phyloP scores from a whole-genome alignment of 1,140 invertebrate species.

The Drosophila sturtevanti region DNA sequence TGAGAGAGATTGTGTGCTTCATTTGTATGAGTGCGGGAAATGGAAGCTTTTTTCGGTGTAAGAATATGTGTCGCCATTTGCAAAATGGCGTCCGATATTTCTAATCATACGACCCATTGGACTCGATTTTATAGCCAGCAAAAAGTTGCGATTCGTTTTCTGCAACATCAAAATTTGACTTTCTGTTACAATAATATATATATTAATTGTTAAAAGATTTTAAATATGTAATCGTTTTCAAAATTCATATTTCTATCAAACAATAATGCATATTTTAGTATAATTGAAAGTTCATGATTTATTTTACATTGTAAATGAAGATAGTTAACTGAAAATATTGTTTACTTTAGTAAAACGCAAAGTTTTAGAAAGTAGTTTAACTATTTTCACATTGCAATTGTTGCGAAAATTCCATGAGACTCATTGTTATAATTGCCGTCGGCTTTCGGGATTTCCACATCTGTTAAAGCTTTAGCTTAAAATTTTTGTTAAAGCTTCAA shows the following conservation, averaged over 20 bases:
- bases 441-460: not conserved
- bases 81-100: slow-evolving; percentile 30
- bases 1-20: slow-evolving; percentile 37
- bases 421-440: not conserved
- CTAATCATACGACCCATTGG: slow-evolving; percentile 22
- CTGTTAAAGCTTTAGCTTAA: not conserved
- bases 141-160: not conserved
- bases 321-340: too few relatives aligned
- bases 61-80: slow-evolving; percentile 45
- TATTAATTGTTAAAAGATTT: too few relatives aligned
- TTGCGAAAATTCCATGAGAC: not conserved
- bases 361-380: too few relatives aligned
- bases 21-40: slow-evolving; percentile 33
- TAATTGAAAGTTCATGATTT: too few relatives aligned
- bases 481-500: not conserved
- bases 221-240: too few relatives aligned
- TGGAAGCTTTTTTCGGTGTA: slow-evolving; percentile 15
- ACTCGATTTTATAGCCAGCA: not conserved
- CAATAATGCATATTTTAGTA: too few relatives aligned
- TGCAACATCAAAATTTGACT: too few relatives aligned
- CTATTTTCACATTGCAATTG: too few relatives aligned
- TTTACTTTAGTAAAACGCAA: too few relatives aligned
- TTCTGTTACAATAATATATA: too few relatives aligned
- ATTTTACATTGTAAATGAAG: too few relatives aligned
- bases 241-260: too few relatives aligned